Percentiles rank a stretch among this genome's conserved stretches.
Evolutionary conservation across 2,113 vertebrate species (phyloP).

Genomic region (Xyliphius kryptos): DNA sequence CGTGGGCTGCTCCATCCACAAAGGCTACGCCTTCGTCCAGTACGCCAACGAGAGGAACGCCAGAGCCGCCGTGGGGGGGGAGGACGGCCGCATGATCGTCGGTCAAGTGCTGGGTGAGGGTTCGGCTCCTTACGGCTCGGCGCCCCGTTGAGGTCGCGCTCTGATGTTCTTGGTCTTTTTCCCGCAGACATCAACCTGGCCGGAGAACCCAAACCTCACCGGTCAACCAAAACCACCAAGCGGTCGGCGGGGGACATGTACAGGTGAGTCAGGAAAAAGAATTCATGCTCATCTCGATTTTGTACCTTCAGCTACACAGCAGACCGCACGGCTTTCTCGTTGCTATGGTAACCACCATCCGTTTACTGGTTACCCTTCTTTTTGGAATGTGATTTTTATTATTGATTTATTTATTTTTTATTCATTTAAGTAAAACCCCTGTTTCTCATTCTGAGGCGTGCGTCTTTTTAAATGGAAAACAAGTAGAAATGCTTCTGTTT

Average conservation of each 20-base stretch:
- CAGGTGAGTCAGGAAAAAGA: no score
- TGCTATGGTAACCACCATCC: no score
- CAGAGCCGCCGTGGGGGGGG: conserved; percentile 73
- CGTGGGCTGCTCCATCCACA: conserved; percentile 87
- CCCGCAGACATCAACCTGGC: conserved; percentile 80
- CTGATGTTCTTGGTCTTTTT: not conserved
- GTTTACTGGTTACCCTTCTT: no score
- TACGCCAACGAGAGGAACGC: conserved; percentile 80
- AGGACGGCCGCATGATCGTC: conserved; percentile 83
- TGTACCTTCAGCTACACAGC: no score
- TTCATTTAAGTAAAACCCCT: no score
- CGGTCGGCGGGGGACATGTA: conserved; percentile 86
- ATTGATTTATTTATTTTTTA: no score
- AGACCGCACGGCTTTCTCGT: no score
- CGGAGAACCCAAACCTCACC: conserved; percentile 81
- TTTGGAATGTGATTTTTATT: no score
- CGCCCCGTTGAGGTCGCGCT: not conserved
- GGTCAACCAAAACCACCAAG: conserved; percentile 78
- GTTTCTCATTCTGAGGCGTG: no score
- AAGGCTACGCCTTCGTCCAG: conserved; percentile 87
- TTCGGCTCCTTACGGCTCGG: not conserved
- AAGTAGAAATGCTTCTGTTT: no score
- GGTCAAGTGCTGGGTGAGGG: conserved; percentile 74
- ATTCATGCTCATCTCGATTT: no score
- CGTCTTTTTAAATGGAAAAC: no score